Evolutionary conservation across 2,888 invertebrate genomes (phyloP), one percentile per base, ranked within the genome.

Genomic region (Meta bourneti): DNA sequence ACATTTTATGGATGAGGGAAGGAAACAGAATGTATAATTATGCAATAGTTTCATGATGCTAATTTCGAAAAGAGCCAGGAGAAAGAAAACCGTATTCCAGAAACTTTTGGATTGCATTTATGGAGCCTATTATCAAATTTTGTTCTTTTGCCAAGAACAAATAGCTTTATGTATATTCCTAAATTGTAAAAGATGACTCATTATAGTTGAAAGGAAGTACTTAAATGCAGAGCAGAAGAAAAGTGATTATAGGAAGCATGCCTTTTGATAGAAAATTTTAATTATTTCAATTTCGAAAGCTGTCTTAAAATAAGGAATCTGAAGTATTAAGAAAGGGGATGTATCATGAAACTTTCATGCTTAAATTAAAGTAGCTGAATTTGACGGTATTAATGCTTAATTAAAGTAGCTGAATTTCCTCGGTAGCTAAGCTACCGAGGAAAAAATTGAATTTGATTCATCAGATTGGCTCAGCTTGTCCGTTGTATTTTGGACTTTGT

Each of bases 61-160:
- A 61, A 61, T 61, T 61, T 61, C 11, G 0, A 61, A 61, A 61
- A 13, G 13, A 61, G 6, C 13, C 8, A 61, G 13, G 61, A 61
- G 61, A 61, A 61, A 61, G 61, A 9, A 61, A 61, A 11, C 16
- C 61, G 11, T 61, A 61, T 16, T 61, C 61, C 9, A 7, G 9
- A 61, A 61, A 16, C 61, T 16, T 61, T 16, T 61, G 61, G 13
- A 61, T 61, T 16, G 0, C 61, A 61, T 61, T 61, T 61, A 61
- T 61, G 61, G 16, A 61, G 61, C 61, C 61, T 61, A 61, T 61
- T 61, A 61, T 61, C 61, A 16, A 61, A 61, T 16, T 61, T 61
- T 61, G 61, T 61, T 61, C 61, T 61, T 61, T 61, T 61, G 61
- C 61, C 61, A 61, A 61, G 61, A 61, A 61, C 61, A 61, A 61